Conservation (phyloP, 2,888 invertebrate genomes). For the Sesia apiformis region DNA sequence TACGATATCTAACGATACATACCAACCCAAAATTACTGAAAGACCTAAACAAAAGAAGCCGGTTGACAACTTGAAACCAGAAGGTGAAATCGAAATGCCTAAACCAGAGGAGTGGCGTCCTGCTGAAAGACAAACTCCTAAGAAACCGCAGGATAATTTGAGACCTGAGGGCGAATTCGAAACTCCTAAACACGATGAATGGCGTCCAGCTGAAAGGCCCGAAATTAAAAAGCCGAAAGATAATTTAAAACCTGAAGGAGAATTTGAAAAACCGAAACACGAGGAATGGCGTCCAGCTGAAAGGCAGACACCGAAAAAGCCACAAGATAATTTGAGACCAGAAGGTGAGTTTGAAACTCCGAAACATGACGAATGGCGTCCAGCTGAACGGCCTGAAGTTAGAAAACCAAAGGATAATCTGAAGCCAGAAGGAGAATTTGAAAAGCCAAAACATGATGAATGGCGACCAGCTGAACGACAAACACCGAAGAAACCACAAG, state of each 20-base stretch:
- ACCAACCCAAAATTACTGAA: slow-evolving; percentile 48
- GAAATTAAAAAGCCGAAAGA: slow-evolving; percentile 22
- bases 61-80: slow-evolving; percentile 34
- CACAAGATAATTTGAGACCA: slow-evolving; percentile 65
- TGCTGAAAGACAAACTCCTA: slow-evolving; percentile 34
- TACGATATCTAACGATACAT: slow-evolving; percentile 47
- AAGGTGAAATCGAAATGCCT: slow-evolving; percentile 50
- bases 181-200: slow-evolving; percentile 35
- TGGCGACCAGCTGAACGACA: slow-evolving; percentile 63
- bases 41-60: slow-evolving; percentile 34
- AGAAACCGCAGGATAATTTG: slow-evolving; percentile 73
- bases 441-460: slow-evolving; percentile 30
- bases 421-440: slow-evolving; percentile 69
- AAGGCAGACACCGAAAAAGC: slow-evolving; percentile 43
- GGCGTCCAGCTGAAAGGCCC: slow-evolving; percentile 39
- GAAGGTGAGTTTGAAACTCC: slow-evolving; percentile 67
- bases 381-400: slow-evolving; percentile 46
- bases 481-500: slow-evolving; percentile 68
- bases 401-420: slow-evolving; percentile 71
- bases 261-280: slow-evolving; percentile 60
- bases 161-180: slow-evolving; percentile 66
- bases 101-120: slow-evolving; percentile 30
- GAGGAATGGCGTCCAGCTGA: slow-evolving; percentile 46
- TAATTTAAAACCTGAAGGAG: slow-evolving; percentile 75
- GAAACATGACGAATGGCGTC: slow-evolving; percentile 33